These are phyloP conservation scores for Ageneiosus marmoratus DNA, from an alignment of 2,113 vertebrate species.

Conservation along the genomic window DNA sequence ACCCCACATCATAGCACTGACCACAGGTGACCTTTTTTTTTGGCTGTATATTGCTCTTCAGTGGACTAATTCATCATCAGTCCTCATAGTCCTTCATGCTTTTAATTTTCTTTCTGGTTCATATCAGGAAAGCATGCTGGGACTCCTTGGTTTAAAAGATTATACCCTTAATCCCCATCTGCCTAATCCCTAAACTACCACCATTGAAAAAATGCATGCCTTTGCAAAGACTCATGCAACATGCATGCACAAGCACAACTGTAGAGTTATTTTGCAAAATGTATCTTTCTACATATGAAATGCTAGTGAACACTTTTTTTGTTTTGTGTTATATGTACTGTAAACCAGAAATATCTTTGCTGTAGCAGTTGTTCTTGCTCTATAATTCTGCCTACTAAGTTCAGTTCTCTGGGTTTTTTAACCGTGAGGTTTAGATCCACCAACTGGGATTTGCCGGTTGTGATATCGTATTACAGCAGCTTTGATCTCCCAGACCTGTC, in stretches of 20 bases:
- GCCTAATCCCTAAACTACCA: background rate
- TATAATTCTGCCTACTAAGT: background rate
- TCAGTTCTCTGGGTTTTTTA: background rate
- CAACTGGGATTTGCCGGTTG: background rate
- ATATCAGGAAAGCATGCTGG: background rate
- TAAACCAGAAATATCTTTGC: background rate
- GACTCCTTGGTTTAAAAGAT: constrained; percentile 9
- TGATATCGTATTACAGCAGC: constrained; percentile 2
- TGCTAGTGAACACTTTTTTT: background rate
- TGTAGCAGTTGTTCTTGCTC: background rate
- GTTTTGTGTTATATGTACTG: background rate
- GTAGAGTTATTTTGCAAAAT: background rate
- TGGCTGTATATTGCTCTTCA: background rate
- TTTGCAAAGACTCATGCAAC: constrained; percentile 4
- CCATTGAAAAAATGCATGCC: background rate
- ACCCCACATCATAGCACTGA: too few relatives aligned
- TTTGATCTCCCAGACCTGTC: constrained; percentile 1
- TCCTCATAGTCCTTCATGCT: background rate
- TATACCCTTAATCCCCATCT: constrained; percentile 22
- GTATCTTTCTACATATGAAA: background rate
- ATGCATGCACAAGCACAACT: background rate
- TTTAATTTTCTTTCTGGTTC: background rate
- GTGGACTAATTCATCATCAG: background rate
- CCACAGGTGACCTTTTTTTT: too few relatives aligned
- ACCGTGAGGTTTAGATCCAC: background rate